Base-by-base conservation (phyloP, 2,797 vertebrate genomes). In the Phylloscopus collybita region DNA sequence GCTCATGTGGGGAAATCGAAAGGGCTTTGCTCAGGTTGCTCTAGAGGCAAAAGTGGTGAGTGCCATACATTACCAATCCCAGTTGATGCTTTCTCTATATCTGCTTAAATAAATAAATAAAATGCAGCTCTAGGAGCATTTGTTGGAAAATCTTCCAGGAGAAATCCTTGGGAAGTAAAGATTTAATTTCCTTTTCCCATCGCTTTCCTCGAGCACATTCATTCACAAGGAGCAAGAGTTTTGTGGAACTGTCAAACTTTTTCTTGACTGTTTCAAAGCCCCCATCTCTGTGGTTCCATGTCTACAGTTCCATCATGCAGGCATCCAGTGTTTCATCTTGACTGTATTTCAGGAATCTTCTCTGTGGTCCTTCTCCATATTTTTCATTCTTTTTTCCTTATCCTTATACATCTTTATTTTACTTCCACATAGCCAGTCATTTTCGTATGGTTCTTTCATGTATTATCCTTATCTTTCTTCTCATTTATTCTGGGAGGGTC, bases 11-110 rank as follows among this genome's bases (percentile, higher is more conserved):
- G 98, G 98, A n/a, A 98, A 98, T 88, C 98, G 99, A 32, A 99
- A 97, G 96, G 99, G 99, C 72, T 99, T 99, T 10, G 99, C 99
- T 80, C 98, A 99, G 96, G 98, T 99, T 1, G 99, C 99, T 95
- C 98, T 99, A 16, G 99, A 99, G 96, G 98, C 99, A 70, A 97
- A 98, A 98, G 99, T 98, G 98, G 99, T 99, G 87, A 95, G 99
- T 98, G 36, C 21, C 47, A 3, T 9, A 14, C 0, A 0, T 32
- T 79, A 62, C 9, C 40, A 53, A 26, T 26, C 29, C 20, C 30
- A 57, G 8, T 49, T 75, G 29, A 30, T 79, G 44, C 66, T 71
- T 76, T 60, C 12, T 88, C 40, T 23, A 7, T 72, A 14, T 9
- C 4, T 44, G 11, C 32, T 79, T 90, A 18, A 9, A n/a, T n/a